These are phyloP conservation scores for Popillia japonica DNA, from an alignment of 1,140 invertebrate genomes.

Conservation along the genomic window DNA sequence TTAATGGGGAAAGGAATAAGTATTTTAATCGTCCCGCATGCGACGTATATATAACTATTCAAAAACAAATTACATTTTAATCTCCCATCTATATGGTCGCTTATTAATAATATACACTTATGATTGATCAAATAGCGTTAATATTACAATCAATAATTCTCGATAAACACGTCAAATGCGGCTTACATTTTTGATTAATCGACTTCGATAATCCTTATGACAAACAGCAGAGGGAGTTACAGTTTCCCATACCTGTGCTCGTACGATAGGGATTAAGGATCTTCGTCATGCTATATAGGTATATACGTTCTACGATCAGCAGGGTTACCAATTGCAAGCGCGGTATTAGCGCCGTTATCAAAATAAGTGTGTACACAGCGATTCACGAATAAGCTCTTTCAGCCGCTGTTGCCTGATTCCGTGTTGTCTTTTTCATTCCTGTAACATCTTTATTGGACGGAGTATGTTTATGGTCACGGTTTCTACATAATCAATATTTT, in stretches of 20 bases:
- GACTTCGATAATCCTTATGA: constrained; percentile 15
- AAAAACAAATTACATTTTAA: constrained; percentile 39
- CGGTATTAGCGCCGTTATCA: not conserved
- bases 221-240: constrained; percentile 13
- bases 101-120: constrained; percentile 34
- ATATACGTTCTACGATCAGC: not conserved
- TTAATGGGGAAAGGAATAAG: not conserved
- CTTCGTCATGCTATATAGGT: not conserved
- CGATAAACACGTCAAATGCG: constrained; percentile 38
- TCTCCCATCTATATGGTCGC: constrained; percentile 32
- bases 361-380: constrained; percentile 7
- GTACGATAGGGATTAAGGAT: not conserved
- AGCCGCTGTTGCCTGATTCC: not conserved
- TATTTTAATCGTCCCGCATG: constrained; percentile 15
- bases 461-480: not conserved
- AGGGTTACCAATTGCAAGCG: not conserved
- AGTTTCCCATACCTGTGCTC: constrained; percentile 1
- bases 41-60: not conserved
- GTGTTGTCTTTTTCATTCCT: not conserved
- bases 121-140: constrained; percentile 35
- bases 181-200: constrained; percentile 36
- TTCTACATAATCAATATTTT: constrained; percentile 5
- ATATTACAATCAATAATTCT: constrained; percentile 38
- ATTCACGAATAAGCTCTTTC: not conserved
- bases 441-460: not conserved